These are phyloP conservation scores for Agrochola macilenta DNA, from an alignment of 2,888 invertebrate species.

Conservation along the genomic window DNA sequence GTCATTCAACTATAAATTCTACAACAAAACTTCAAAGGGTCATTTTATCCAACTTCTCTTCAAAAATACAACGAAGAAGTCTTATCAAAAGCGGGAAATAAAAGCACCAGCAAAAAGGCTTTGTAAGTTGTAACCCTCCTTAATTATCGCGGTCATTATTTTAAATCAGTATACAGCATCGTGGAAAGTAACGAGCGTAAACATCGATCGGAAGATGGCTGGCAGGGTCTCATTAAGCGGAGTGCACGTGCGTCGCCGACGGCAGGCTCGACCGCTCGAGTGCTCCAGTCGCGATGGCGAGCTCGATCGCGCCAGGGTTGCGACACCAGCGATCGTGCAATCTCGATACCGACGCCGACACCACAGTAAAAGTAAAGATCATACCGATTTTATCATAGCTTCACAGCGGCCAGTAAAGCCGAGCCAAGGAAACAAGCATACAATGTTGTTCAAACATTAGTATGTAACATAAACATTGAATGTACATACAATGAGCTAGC, in stretches of 20 bases:
- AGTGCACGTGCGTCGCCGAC: constrained; percentile 86
- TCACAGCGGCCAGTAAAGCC: constrained; percentile 29
- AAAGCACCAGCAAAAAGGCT: constrained; percentile 38
- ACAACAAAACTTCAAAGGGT: not conserved
- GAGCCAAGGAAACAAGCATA: constrained; percentile 42
- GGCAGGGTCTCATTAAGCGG: constrained; percentile 81
- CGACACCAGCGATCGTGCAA: constrained; percentile 65
- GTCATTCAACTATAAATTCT: constrained; percentile 10
- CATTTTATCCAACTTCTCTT: not conserved
- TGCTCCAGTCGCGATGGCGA: constrained; percentile 51
- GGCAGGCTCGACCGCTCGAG: constrained; percentile 66
- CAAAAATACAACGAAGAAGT: constrained; percentile 4
- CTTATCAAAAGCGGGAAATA: constrained; percentile 43
- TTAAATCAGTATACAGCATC: constrained; percentile 68
- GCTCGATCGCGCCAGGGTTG: constrained; percentile 70
- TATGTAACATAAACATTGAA: constrained; percentile 48
- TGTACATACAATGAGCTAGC: constrained; percentile 37
- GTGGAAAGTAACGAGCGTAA: constrained; percentile 77
- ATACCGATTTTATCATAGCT: constrained; percentile 49
- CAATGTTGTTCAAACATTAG: constrained; percentile 44
- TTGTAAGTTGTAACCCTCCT: constrained; percentile 35
- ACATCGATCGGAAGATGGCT: constrained; percentile 83
- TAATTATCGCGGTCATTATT: constrained; percentile 65
- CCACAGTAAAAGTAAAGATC: constrained; percentile 59
- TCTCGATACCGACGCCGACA: constrained; percentile 55